A percentile compares a stretch with the other conserved stretches of the same genome.
Conservation (phyloP, 2,797 vertebrate genomes). For the Sparus aurata region DNA sequence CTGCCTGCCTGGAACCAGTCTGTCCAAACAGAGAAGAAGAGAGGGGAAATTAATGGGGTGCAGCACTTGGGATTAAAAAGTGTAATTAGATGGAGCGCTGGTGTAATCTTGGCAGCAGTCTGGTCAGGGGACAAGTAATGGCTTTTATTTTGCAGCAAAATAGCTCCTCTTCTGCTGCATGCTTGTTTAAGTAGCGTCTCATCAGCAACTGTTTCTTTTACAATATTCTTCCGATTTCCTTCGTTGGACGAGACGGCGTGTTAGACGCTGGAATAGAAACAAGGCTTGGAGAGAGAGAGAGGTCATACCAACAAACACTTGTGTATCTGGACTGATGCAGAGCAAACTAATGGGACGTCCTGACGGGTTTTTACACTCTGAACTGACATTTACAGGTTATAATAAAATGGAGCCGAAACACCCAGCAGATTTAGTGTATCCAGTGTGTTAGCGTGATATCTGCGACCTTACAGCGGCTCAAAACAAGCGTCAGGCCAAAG, state of each 20-base stretch:
- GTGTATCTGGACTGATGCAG: constrained; percentile 21
- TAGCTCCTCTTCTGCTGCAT: constrained; percentile 40
- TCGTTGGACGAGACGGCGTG: constrained; percentile 24
- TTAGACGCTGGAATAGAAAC: constrained; percentile 26
- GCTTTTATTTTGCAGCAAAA: constrained; percentile 49
- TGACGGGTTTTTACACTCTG: constrained; percentile 21
- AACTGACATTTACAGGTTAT: constrained; percentile 15
- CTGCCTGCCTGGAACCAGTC: constrained; percentile 51
- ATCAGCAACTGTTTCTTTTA: constrained; percentile 26
- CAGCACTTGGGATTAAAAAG: constrained; percentile 65
- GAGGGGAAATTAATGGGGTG: constrained; percentile 61
- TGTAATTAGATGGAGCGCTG: constrained; percentile 65
- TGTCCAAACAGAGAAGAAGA: constrained; percentile 46
- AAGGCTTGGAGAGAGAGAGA: not conserved
- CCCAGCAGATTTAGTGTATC: constrained; percentile 29
- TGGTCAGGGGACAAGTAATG: constrained; percentile 47
- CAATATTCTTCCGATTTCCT: constrained; percentile 21
- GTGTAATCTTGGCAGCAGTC: constrained; percentile 49
- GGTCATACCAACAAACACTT: not conserved
- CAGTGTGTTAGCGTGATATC: constrained; percentile 47
- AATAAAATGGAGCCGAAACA: constrained; percentile 34
- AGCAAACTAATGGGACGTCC: constrained; percentile 22
- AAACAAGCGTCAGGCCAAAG: constrained; percentile 57
- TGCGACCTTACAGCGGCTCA: constrained; percentile 34
- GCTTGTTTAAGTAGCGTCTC: constrained; percentile 44